Evolutionary conservation across 2,797 vertebrate species (phyloP), one percentile per base, ranked within the genome.

Genomic region (Bryconaethiops microstoma): DNA sequence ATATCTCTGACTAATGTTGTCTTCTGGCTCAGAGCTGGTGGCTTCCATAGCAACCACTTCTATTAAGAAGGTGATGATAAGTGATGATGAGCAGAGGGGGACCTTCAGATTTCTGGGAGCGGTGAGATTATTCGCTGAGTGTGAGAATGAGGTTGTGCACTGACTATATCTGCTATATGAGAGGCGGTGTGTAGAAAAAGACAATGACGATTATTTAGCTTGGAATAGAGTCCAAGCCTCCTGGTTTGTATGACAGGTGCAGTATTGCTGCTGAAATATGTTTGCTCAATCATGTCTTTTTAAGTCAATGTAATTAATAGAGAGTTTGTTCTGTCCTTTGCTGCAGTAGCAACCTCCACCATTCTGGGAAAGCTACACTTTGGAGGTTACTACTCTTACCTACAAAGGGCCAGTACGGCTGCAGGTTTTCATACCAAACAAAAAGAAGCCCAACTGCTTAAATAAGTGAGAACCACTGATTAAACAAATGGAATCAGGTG

Each of bases 21-120:
- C 80, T 73, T n/a, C 50, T 39, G 73, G 79, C 65, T 79, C 74
- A 60, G 29, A 67, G 75, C 76, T 81, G 45, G 52, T 68, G 40
- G 86, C 81, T 87, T 83, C 86, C 86, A 86, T 87, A 87, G 86
- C 85, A 86, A 88, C 88, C 59, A 42, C 48, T 82, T 87, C 78
- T 81, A 79, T 85, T 77, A 76, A 83, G 84, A 84, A 76, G 79
- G 74, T 74, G 76, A 87, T 86, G 82, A 87, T 86, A 84, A 86
- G 83, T 80, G 80, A 80, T 86, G 82, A 86, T 89, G 83, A 81
- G 68, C 86, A 83, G 72, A 77, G 23, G 83, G 85, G 82, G 76
- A 82, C 77, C 69, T 71, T 79, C 19, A 13, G 48, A 83, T 80
- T 82, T 86, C 80, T 78, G 60, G 69, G 63, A 76, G 82, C 78